These are phyloP conservation scores for Serranus cabrilla DNA, from an alignment of 2,797 vertebrate species.

Conservation along the genomic window DNA sequence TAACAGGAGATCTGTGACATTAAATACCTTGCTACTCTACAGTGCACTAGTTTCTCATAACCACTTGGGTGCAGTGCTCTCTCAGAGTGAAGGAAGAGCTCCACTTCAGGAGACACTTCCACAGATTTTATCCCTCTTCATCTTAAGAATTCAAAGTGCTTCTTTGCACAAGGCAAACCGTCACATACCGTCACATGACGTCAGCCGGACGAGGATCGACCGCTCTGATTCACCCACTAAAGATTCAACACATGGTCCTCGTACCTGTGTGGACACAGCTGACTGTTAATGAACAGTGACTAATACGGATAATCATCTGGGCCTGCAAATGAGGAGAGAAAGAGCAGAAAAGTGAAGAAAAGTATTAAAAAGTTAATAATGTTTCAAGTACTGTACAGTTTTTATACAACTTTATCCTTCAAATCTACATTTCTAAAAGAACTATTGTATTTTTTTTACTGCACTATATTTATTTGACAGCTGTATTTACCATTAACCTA, in stretches of 20 bases:
- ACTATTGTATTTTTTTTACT: background rate
- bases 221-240: slow-evolving; percentile 71
- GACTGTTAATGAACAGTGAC: slow-evolving; percentile 20
- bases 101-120: background rate
- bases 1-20: background rate
- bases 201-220: slow-evolving; percentile 54
- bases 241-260: slow-evolving; percentile 52
- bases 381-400: background rate
- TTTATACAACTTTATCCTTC: background rate
- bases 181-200: slow-evolving; percentile 64
- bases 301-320: background rate
- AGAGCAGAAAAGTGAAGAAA: background rate
- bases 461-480: background rate
- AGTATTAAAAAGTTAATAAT: background rate
- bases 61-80: slow-evolving; percentile 81
- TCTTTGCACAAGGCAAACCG: slow-evolving; percentile 33
- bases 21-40: background rate
- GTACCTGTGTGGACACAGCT: slow-evolving; percentile 14
- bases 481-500: background rate
- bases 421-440: too few relatives aligned
- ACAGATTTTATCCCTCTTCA: background rate
- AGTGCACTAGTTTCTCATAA: slow-evolving; percentile 42
- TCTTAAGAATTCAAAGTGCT: slow-evolving; percentile 43
- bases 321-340: background rate
- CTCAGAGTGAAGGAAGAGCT: slow-evolving; percentile 32